phyloP scores from a whole-genome alignment of 2,797 vertebrate genomes.

The Picus viridis region DNA sequence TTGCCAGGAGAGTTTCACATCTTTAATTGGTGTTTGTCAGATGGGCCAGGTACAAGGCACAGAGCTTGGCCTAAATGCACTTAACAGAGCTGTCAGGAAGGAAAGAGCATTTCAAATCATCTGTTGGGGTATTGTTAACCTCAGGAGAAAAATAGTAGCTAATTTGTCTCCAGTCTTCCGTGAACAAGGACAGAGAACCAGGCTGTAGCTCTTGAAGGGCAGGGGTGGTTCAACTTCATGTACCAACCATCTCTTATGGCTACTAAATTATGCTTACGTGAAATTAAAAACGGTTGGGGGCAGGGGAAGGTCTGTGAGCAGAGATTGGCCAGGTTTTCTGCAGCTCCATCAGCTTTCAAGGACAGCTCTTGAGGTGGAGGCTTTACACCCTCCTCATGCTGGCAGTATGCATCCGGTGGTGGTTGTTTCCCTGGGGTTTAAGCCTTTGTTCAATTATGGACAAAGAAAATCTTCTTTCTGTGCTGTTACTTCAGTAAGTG shows the following conservation, averaged over 20 bases:
- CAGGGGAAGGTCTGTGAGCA: neutral
- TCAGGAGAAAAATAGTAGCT: neutral
- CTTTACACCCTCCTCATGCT: neutral
- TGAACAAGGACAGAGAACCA: neutral
- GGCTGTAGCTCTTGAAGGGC: neutral
- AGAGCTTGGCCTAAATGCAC: neutral
- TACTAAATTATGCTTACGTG: neutral
- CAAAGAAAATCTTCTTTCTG: neutral
- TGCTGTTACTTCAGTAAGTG: neutral
- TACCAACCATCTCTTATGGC: neutral
- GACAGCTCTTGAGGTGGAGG: neutral
- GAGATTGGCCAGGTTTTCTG: neutral
- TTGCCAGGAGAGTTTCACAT: neutral
- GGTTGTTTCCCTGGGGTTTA: neutral
- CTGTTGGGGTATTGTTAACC: neutral
- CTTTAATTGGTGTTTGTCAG: neutral
- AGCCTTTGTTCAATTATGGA: neutral
- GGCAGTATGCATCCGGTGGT: neutral
- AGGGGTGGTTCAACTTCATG: neutral
- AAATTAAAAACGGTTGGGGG: neutral
- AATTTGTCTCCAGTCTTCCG: neutral
- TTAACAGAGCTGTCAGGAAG: neutral
- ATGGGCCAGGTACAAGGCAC: neutral
- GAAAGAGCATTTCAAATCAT: neutral
- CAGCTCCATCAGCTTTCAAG: constrained; percentile 48